These are phyloP conservation scores for Euspilapteryx auroguttella DNA, from an alignment of 2,888 invertebrate species.

Conservation along the genomic window DNA sequence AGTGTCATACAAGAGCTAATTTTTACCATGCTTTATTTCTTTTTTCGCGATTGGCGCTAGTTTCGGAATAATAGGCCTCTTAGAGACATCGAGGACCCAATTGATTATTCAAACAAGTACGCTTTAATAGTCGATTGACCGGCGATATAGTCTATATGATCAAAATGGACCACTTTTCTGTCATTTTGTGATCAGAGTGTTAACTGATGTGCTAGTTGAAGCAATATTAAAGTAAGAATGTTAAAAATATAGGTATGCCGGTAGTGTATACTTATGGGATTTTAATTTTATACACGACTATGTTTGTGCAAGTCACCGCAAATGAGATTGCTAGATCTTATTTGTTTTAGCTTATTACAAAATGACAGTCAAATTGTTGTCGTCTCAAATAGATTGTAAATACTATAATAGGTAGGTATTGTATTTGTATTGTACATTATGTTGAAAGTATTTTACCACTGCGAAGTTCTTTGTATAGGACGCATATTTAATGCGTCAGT, in stretches of 20 bases:
- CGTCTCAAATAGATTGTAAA: conserved; percentile 17
- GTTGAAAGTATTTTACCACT: conserved; percentile 47
- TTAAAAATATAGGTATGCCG: not conserved
- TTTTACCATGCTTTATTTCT: no score
- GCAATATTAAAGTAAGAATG: conserved; percentile 1
- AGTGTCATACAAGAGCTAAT: no score
- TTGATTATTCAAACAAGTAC: no score
- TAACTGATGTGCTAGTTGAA: conserved; percentile 1
- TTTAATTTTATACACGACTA: conserved; percentile 11
- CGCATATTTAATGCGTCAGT: conserved; percentile 37
- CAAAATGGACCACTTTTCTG: conserved; percentile 1
- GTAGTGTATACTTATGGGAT: conserved; percentile 8
- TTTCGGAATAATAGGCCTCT: no score
- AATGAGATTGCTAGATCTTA: no score
- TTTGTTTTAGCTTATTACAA: no score
- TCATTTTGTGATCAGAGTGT: conserved; percentile 2
- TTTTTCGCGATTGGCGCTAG: no score
- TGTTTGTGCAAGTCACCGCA: no score
- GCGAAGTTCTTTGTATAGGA: conserved; percentile 26
- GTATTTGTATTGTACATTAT: no score
- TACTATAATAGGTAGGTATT: conserved; percentile 21
- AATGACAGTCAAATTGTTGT: conserved; percentile 21
- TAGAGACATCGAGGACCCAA: no score
- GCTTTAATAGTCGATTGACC: no score
- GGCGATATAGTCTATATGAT: not conserved